Evolutionary conservation across 2,113 vertebrate species (phyloP).

Genomic region (Istiophorus platypterus): DNA sequence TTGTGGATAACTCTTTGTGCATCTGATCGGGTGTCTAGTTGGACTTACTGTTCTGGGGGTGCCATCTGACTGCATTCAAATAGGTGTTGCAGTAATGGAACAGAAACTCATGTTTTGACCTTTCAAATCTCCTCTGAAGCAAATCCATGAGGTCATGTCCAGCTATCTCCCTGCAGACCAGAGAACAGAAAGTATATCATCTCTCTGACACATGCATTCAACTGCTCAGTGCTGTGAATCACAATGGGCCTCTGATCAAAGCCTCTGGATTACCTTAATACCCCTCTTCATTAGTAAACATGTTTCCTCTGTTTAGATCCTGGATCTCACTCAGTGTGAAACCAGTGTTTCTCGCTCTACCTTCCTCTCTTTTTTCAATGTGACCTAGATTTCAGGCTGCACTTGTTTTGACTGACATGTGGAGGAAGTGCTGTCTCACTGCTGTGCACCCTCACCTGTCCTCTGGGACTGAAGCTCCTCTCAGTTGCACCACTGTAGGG

Average conservation of each 20-base stretch:
- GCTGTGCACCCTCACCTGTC: slow-evolving; percentile 85
- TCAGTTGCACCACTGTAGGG: slow-evolving; percentile 86
- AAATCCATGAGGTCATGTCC: slow-evolving; percentile 90
- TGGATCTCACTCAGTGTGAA: background rate
- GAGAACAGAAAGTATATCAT: slow-evolving; percentile 22
- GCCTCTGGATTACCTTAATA: background rate
- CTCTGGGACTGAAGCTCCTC: slow-evolving; percentile 76
- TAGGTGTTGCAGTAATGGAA: slow-evolving; percentile 93
- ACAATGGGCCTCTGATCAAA: background rate
- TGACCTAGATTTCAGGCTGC: slow-evolving; percentile 44
- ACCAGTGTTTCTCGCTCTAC: background rate
- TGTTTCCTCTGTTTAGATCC: background rate
- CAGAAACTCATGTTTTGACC: slow-evolving; percentile 89
- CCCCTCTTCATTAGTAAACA: background rate
- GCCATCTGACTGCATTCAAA: slow-evolving; percentile 91
- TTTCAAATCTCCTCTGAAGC: slow-evolving; percentile 76
- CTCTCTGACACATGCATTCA: background rate
- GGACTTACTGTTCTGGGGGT: slow-evolving; percentile 87
- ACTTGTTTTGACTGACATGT: slow-evolving; percentile 42
- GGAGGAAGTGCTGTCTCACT: slow-evolving; percentile 5
- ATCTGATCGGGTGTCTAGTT: background rate
- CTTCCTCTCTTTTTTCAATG: background rate
- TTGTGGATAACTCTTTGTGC: no score
- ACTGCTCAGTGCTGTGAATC: background rate
- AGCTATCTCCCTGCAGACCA: slow-evolving; percentile 84